phyloP scores from a whole-genome alignment of 1,140 invertebrate genomes.

The Eupristina koningsbergeri region DNA sequence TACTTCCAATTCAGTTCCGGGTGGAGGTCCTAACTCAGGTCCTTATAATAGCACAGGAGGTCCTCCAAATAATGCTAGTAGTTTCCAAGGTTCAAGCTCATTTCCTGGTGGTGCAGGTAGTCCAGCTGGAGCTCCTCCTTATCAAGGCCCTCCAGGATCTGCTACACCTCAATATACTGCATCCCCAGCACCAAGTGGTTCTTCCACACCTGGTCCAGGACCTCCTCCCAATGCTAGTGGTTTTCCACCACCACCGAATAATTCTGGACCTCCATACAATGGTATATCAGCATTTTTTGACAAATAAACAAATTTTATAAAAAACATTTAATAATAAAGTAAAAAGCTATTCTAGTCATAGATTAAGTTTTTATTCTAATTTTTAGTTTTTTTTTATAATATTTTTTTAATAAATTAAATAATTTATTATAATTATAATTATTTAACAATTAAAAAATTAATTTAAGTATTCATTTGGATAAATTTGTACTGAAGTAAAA shows the following conservation, averaged over 20 bases:
- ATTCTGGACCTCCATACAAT: slow-evolving; percentile 78
- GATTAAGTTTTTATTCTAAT: no score
- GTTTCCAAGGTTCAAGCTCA: slow-evolving; percentile 76
- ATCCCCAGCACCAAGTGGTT: slow-evolving; percentile 83
- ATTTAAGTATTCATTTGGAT: no score
- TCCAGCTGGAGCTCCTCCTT: slow-evolving; percentile 77
- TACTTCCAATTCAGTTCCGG: slow-evolving; percentile 74
- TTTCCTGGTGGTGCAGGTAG: slow-evolving; percentile 79
- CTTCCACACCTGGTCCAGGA: slow-evolving; percentile 81
- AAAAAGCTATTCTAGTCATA: not conserved
- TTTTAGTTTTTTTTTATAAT: no score
- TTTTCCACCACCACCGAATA: slow-evolving; percentile 78
- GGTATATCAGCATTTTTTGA: slow-evolving; percentile 59
- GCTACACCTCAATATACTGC: slow-evolving; percentile 83
- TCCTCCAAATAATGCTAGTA: slow-evolving; percentile 73
- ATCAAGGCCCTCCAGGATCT: slow-evolving; percentile 80
- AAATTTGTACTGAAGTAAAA: no score
- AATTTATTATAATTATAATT: no score
- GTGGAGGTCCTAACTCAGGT: slow-evolving; percentile 66
- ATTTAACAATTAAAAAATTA: no score
- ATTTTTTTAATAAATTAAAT: no score
- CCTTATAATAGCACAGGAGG: slow-evolving; percentile 75
- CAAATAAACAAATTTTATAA: not conserved
- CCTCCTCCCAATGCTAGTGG: slow-evolving; percentile 76
- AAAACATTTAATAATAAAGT: not conserved